A percentile compares a stretch with the other conserved stretches of the same genome.
Evolutionary conservation across 1,140 invertebrate genomes (phyloP).

Genomic region (Nylanderia fulva): DNA sequence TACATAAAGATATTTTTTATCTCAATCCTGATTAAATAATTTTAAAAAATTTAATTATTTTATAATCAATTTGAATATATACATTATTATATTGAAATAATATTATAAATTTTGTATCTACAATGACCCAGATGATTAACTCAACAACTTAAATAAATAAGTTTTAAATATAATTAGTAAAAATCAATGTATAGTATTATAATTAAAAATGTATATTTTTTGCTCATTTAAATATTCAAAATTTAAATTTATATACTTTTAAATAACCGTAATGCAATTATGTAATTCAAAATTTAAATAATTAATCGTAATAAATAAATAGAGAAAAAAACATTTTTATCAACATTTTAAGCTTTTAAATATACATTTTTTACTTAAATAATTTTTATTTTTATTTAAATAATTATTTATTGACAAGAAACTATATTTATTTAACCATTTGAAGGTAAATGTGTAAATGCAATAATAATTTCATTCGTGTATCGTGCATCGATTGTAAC

Average conservation of each 20-base stretch:
- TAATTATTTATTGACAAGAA: background rate
- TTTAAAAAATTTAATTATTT: background rate
- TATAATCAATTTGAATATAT: background rate
- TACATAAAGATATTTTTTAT: conserved; percentile 2
- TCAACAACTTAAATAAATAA: background rate
- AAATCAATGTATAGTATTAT: background rate
- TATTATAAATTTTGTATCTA: background rate
- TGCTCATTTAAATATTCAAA: background rate
- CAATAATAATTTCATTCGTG: background rate
- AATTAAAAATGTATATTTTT: background rate
- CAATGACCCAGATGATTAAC: background rate
- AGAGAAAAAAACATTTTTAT: too few relatives aligned
- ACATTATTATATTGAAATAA: background rate
- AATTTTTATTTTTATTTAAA: conserved; percentile 3
- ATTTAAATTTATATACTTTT: background rate
- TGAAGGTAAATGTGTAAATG: conserved; percentile 13
- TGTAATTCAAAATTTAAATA: too few relatives aligned
- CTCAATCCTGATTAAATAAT: background rate
- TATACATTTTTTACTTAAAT: background rate
- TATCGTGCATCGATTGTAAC: conserved; percentile 9
- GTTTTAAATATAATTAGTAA: background rate
- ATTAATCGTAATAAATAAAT: background rate
- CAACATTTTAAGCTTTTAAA: background rate
- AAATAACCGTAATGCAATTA: background rate
- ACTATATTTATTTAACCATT: conserved; percentile 1